Base-by-base conservation (phyloP, 2,113 vertebrate genomes). In the Lagenorhynchus albirostris region DNA sequence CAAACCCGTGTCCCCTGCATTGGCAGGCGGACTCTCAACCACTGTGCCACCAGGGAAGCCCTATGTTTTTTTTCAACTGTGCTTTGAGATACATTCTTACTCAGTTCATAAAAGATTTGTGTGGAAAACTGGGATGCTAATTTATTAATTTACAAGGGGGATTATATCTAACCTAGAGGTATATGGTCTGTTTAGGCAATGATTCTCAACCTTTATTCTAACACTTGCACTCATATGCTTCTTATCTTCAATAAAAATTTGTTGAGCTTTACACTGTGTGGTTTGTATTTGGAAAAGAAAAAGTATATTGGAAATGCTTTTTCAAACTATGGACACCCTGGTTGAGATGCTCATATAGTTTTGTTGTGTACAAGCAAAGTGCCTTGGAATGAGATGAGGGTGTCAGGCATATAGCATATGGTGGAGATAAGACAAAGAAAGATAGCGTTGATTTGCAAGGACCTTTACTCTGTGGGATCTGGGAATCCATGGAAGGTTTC, bases 281-380 rank as follows among this genome's bases (percentile, higher is more conserved):
- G 21, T 87, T 77, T 94, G 62, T 79, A 70, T 84, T 92, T 95
- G 36, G 83, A 95, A 92, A 88, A 83, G 41, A 77, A 21, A 65
- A 79, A 63, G 17, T 70, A 65, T 91, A 26, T 79, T 68, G 26
- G 17, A 80, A 86, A 31, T 44, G 18, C 21, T 44, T 95, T 92
- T 71, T 84, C 25, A 88, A 53, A 74, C 18, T 90, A 12, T 6
- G 53, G 26, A 68, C n/a, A 86, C 31, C 41, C n/a, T 80, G 3
- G 26, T 8, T 47, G 80, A 93, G 53, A 65, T 36, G 70, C 36
- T 93, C 20, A 5, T 76, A 17, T 47, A 53, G 11, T 41, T 55
- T 58, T 88, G 21, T 83, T 68, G 41, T 83, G 11, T 60, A 60
- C 3, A 38, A 58, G 76, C 84, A 53, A 4, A 76, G 25, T 80